Conservation (phyloP, 2,797 vertebrate species). For the Darevskia nairensis region DNA sequence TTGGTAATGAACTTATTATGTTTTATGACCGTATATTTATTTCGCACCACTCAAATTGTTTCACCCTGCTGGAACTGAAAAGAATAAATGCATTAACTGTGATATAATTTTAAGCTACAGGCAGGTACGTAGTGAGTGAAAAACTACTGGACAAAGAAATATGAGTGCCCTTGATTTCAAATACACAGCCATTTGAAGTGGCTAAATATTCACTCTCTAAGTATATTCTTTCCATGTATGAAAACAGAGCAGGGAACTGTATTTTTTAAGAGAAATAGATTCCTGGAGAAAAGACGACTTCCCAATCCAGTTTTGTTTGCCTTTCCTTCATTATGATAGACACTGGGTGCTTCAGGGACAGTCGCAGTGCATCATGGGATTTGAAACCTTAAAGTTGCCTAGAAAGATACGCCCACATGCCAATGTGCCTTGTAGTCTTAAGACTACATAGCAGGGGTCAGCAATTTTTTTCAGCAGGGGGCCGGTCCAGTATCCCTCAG, state of each 20-base stretch:
- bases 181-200: not conserved
- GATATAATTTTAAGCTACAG: slow-evolving; percentile 49
- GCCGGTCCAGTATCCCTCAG: no score
- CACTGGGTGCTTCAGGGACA: not conserved
- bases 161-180: not conserved
- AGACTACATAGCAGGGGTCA: not conserved
- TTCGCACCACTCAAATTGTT: slow-evolving; percentile 63
- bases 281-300: not conserved
- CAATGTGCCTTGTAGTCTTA: not conserved
- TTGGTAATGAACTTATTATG: slow-evolving; percentile 68
- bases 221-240: not conserved
- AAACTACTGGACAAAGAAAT: slow-evolving; percentile 29
- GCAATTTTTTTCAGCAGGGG: no score
- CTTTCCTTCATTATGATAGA: not conserved
- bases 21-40: slow-evolving; percentile 69
- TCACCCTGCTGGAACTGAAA: slow-evolving; percentile 44
- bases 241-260: not conserved
- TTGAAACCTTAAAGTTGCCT: not conserved
- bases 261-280: not conserved
- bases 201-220: not conserved
- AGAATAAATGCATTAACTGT: slow-evolving; percentile 17
- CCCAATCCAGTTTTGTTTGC: not conserved
- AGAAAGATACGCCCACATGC: not conserved
- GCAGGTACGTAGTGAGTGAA: not conserved
- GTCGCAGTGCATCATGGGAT: not conserved